Base-by-base conservation (phyloP, 2,113 vertebrate species). In the Numenius arquata region DNA sequence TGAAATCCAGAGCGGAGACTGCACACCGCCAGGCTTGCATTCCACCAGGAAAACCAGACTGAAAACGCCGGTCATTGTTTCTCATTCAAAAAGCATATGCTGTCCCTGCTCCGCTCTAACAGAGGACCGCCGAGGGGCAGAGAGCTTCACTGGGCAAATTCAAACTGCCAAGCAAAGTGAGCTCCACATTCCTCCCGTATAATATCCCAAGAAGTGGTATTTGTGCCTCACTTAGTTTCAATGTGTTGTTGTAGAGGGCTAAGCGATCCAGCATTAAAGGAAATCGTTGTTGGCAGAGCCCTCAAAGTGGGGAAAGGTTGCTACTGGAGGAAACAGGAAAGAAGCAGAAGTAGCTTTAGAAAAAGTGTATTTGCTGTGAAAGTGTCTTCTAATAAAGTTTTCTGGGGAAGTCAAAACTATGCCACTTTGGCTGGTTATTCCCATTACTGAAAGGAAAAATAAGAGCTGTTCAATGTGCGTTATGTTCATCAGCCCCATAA, bases 211-310 rank as follows among this genome's bases (percentile, higher is more conserved):
- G 30, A 85, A 94, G 78, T 8, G 8, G 74, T 50, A 89, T 73
- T 94, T 77, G 48, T 73, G 87, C 93, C 50, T 91, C 91, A 43
- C 53, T 88, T 72, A 47, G 88, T 86, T 88, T 76, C 50, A 84
- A 3, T n/a, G 47, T 11, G 30, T 8, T 67, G 62, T 41, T 70
- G 29, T 12, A 56, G 30, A 85, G 34, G 41, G 13, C 4, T 72
- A 68, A 78, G 40, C 16, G 66, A 85, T 36, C 34, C 40, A 89
- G 25, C 5, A 0, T n/a, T 8, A 73, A n/a, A 56, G 13, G 70
- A 86, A 94, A 78, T 36, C 4, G 18, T 25, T 27, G 12, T 5
- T 87, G 59, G 91, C 74, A 89, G 58, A 77, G 29, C 32, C 23
- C 20, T 74, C 55, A 67, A 74, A 63, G n/a, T 11, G 38, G 52